A percentile compares a stretch with the other conserved stretches of the same genome.
These are phyloP conservation scores for Branchipolynoe longqiensis DNA, from an alignment of 2,888 invertebrate species.

Conservation along the genomic window DNA sequence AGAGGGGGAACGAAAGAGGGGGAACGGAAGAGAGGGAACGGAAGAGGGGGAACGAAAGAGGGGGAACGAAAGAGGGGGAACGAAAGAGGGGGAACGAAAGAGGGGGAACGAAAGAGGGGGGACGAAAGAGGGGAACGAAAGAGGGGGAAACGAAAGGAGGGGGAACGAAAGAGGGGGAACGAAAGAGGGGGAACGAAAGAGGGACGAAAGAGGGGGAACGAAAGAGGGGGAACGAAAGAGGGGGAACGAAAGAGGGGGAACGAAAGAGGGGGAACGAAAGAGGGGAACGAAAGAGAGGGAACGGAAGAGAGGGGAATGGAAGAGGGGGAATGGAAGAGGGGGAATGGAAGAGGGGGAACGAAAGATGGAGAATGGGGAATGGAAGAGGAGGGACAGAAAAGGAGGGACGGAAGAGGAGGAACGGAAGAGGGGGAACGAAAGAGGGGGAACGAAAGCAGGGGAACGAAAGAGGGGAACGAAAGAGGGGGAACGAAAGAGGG, in stretches of 20 bases:
- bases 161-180: neutral
- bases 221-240: too few species aligned
- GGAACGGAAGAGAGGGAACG: too few species aligned
- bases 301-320: neutral
- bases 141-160: neutral
- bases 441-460: neutral
- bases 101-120: neutral
- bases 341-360: neutral
- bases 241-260: too few species aligned
- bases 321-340: neutral
- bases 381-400: neutral
- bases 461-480: neutral
- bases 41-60: too few species aligned
- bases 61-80: neutral
- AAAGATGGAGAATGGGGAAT: neutral
- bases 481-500: constrained; percentile 1
- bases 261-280: neutral
- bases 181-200: neutral
- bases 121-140: neutral
- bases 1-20: too few species aligned
- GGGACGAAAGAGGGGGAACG: too few species aligned
- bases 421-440: too few species aligned
- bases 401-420: too few species aligned
- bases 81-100: neutral
- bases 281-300: constrained; percentile 5